Evolutionary conservation across 2,113 vertebrate species (phyloP), one percentile per base, ranked within the genome.

Genomic region (Oreotrochilus melanogaster): DNA sequence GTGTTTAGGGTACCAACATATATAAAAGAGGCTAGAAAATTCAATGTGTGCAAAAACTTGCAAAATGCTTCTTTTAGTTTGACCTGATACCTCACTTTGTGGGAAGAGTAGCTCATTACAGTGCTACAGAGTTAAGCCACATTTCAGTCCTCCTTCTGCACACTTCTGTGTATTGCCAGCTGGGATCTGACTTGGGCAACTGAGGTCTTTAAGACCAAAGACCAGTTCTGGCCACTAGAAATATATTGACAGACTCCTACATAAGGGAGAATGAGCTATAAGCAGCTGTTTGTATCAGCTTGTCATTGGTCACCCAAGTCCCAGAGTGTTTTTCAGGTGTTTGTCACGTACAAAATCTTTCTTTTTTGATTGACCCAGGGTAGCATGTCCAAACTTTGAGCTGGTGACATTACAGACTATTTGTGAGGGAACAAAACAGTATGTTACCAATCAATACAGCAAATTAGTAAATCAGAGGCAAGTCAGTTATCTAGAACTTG

Each of bases 81-180:
- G 35, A 78, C 7, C 1, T 66, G 0, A 1, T 27, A 18, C 11
- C 7, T 62, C 1, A 0, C 19, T 57, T 7, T 4, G 9, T 47
- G 39, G 28, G 42, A 76, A 78, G 25, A 65, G 10, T 31, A 66
- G 25, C 7, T 37, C 30, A 33, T 30, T 51, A 50, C 18, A 51
- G 11, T 7, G 10, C 5, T 71, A 24, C 10, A 35, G 24, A 53
- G 33, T 5, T 50, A 81, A 37, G 50, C 42, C 51, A 83, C 18
- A 25, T 30, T 83, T 80, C 25, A 35, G 23, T 33, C 18, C 18
- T 62, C 16, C 51, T 88, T 35, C 30, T 31, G 17, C 7, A 30
- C 12, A 4, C n/a, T 73, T 66, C 50, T 88, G 23, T 58, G 31
- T 31, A 28, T 28, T 83, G 50, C 5, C 25, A 54, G 0, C 42